phyloP scores from a whole-genome alignment of 2,113 vertebrate genomes.

The Clarias macrocephalus region DNA sequence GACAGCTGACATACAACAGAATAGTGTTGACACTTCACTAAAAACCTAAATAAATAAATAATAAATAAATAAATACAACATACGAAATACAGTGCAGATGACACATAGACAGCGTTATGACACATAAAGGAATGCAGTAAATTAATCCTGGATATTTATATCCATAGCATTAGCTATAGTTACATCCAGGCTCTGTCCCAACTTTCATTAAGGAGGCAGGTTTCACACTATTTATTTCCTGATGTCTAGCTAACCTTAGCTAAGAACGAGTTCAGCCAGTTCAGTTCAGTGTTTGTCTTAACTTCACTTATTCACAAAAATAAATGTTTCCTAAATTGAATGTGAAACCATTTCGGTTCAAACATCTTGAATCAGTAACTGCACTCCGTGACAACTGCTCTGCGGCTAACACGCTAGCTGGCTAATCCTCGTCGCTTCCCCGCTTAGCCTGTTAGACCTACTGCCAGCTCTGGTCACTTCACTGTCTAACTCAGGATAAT shows the following conservation, averaged over 20 bases:
- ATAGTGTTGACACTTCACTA: background rate
- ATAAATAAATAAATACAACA: no score
- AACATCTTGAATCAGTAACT: background rate
- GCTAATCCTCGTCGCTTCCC: background rate
- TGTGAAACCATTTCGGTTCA: background rate
- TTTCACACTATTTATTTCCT: slow-evolving; percentile 10
- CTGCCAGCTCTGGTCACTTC: background rate
- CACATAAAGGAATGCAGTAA: background rate
- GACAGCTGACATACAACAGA: no score
- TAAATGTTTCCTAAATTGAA: no score
- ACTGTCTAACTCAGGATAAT: background rate
- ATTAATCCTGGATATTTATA: background rate
- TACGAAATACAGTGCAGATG: background rate
- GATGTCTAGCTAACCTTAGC: slow-evolving; percentile 1
- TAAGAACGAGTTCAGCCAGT: background rate
- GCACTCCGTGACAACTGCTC: background rate
- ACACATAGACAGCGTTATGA: background rate
- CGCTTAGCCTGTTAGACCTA: background rate
- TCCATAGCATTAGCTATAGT: background rate
- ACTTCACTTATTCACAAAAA: background rate
- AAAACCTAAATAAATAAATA: background rate
- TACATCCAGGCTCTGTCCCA: background rate
- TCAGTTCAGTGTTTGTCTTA: background rate
- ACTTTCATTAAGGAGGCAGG: background rate
- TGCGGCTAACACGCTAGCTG: slow-evolving; percentile 8